Base-by-base conservation (phyloP, 2,888 invertebrate genomes). In the Agonum fuliginosum region DNA sequence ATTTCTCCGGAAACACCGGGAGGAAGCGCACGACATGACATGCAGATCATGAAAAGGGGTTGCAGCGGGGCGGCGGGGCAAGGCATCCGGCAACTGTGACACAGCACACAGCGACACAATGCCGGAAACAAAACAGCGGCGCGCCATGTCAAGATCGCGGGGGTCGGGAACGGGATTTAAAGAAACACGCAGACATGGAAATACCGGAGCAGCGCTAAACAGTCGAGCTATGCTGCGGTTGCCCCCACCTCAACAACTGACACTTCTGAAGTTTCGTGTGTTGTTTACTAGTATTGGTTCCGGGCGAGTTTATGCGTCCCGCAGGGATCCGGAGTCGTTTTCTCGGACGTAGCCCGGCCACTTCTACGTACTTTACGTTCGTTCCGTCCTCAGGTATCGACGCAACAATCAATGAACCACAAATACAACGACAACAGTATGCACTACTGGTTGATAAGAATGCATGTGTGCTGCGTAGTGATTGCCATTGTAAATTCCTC, bases 11-110 rank as follows among this genome's bases (percentile, higher is more conserved):
- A 81, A 65, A 74, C 74, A 37, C 43, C 37, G 41, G 37, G 58
- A 82, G 82, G 82, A 82, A 82, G 79, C 80, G 79, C 79, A 74
- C 80, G 79, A 80, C 81, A 80, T 81, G 82, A 81, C 83, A 82
- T 82, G 82, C 83, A 83, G 82, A 83, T 83, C 82, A 81, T 76
- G 80, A 58, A 72, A 72, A 46, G 71, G 67, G 67, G 67, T 54
- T 54, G 20, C 22, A 17, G 80, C 80, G 79, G 77, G 75, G 80
- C 75, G 80, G 81, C 78, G 81, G 77, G 71, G 76, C 70, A 77
- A 78, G 80, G 78, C 79, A 80, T 82, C 82, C 81, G 81, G 81
- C 80, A 80, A 81, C 80, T 78, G 80, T 81, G 80, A 81, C 81
- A 80, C 71, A 71, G 72, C 72, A 22, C 71, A n/a, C 71, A 37